phyloP scores from a whole-genome alignment of 2,797 vertebrate genomes.

The Aeoliscus strigatus region DNA sequence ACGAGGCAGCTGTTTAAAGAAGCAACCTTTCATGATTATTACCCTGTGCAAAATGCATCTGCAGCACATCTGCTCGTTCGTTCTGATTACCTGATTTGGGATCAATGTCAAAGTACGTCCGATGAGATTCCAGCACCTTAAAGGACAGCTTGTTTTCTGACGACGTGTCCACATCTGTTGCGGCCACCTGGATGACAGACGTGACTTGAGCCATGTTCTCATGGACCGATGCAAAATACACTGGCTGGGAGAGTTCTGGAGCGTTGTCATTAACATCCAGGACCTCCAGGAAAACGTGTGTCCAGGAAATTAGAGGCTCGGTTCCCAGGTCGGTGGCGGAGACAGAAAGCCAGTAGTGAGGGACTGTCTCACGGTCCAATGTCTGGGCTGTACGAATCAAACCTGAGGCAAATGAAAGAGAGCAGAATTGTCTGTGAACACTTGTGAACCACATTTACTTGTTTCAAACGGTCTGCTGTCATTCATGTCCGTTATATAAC shows the following conservation, averaged over 20 bases:
- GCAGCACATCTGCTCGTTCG: neutral
- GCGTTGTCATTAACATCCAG: conserved; percentile 90
- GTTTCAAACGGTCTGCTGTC: too few relatives aligned
- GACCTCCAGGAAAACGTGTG: conserved; percentile 90
- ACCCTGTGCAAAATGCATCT: too few relatives aligned
- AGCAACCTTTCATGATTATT: too few relatives aligned
- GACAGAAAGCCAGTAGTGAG: conserved; percentile 92
- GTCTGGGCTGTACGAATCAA: conserved; percentile 77
- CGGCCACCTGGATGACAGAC: conserved; percentile 81
- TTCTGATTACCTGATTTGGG: conserved; percentile 79
- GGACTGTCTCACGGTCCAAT: conserved; percentile 80
- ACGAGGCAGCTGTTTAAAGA: too few relatives aligned
- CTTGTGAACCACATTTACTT: too few relatives aligned
- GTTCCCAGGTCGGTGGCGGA: conserved; percentile 85
- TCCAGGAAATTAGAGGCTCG: conserved; percentile 80
- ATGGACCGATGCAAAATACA: conserved; percentile 83
- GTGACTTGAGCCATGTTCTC: conserved; percentile 80
- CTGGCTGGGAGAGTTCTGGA: conserved; percentile 83
- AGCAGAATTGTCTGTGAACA: too few relatives aligned
- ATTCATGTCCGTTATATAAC: too few relatives aligned
- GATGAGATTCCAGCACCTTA: conserved; percentile 81
- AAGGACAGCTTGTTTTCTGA: conserved; percentile 86
- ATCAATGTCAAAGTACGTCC: conserved; percentile 79
- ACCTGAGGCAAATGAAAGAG: conserved; percentile 64
- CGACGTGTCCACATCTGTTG: conserved; percentile 81